These are phyloP conservation scores for Anthopleura xanthogrammica DNA, from an alignment of 92 coral and sea anemone species.

Conservation along the genomic window DNA sequence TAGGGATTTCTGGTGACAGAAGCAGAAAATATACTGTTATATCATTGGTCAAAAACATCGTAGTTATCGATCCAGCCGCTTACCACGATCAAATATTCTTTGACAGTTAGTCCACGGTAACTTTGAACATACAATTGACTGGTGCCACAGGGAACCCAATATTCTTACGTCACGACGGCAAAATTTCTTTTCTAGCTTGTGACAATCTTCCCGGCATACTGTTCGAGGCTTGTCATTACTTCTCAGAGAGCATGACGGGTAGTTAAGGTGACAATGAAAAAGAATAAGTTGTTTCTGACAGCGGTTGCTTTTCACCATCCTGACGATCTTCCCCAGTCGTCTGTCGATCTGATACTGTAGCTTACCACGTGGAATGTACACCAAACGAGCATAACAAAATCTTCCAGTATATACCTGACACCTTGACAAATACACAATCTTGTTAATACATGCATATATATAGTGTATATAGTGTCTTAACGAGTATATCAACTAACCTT, in stretches of 20 bases:
- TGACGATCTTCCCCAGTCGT: background rate
- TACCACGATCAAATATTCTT: constrained; percentile 18
- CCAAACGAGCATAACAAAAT: constrained; percentile 28
- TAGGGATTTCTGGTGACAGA: background rate
- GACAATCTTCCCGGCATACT: constrained; percentile 48
- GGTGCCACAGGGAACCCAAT: constrained; percentile 18
- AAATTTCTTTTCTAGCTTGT: constrained; percentile 19
- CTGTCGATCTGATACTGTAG: constrained; percentile 19
- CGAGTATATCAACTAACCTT: background rate
- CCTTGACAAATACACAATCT: constrained; percentile 1
- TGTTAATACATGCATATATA: background rate
- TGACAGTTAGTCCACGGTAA: constrained; percentile 23
- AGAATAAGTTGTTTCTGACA: constrained; percentile 27
- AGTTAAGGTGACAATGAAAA: constrained; percentile 18
- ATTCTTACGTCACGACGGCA: constrained; percentile 31
- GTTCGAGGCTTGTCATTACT: constrained; percentile 14
- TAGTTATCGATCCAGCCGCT: background rate
- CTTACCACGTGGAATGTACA: constrained; percentile 19
- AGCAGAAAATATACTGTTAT: background rate
- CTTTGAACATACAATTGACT: constrained; percentile 19
- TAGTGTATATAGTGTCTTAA: too few relatives aligned
- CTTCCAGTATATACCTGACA: constrained; percentile 58
- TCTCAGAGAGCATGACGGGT: constrained; percentile 38
- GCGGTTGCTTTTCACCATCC: background rate
- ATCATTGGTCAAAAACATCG: background rate